phyloP scores from a whole-genome alignment of 1,140 invertebrate genomes.

The Pseudomyrmex concolor region DNA sequence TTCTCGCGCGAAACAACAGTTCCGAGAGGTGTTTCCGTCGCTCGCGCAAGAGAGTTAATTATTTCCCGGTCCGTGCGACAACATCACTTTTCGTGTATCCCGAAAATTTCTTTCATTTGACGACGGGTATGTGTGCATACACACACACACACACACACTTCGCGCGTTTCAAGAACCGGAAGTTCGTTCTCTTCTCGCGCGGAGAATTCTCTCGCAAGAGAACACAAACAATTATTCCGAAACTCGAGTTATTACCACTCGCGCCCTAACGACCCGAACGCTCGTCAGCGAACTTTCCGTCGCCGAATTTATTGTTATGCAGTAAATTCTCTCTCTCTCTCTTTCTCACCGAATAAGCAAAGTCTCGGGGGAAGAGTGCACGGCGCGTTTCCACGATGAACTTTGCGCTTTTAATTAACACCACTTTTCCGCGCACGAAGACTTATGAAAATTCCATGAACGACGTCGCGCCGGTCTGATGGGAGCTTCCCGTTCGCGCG shows the following conservation, averaged over 20 bases:
- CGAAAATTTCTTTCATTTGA: conserved; percentile 25
- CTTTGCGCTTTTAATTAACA: conserved; percentile 58
- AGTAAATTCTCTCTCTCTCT: conserved; percentile 9
- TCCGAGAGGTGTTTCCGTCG: neutral
- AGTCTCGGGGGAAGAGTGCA: conserved; percentile 25
- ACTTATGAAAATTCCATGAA: conserved; percentile 45
- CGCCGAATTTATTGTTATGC: conserved; percentile 58
- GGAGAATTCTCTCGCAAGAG: conserved; percentile 25
- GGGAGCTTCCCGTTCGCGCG: neutral
- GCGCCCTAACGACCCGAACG: neutral
- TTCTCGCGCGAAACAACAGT: neutral
- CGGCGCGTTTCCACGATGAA: conserved; percentile 19
- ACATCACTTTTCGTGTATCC: neutral
- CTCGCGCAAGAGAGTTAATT: neutral
- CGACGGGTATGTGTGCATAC: neutral
- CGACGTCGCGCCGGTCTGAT: neutral
- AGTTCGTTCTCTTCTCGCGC: conserved; percentile 11
- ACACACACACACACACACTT: too few species aligned
- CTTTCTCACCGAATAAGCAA: neutral
- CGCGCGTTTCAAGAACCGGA: neutral
- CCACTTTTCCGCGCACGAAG: conserved; percentile 31
- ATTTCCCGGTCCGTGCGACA: neutral
- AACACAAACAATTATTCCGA: conserved; percentile 46
- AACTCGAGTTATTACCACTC: conserved; percentile 52
- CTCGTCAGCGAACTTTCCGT: conserved; percentile 29